These are phyloP conservation scores for Python bivittatus DNA, from an alignment of 2,113 vertebrate genomes.

Conservation along the genomic window DNA sequence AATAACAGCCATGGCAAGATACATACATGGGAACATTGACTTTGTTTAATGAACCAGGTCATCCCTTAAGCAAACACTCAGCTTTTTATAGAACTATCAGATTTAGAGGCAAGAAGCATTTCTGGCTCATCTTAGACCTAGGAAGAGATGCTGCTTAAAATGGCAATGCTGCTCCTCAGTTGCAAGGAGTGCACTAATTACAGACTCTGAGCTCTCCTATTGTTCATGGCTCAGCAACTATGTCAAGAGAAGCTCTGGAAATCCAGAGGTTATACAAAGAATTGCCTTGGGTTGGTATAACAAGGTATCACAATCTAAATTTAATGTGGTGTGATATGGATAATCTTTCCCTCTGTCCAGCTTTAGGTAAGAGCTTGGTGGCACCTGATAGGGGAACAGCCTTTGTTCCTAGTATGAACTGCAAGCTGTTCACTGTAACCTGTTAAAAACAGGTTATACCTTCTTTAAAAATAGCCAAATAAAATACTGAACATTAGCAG, in stretches of 20 bases:
- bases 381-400: background rate
- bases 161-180: background rate
- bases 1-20: background rate
- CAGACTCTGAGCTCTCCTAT: background rate
- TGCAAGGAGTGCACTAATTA: background rate
- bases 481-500: background rate
- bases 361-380: background rate
- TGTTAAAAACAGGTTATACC: background rate
- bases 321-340: background rate
- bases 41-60: background rate
- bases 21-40: background rate
- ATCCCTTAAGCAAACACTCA: background rate
- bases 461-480: background rate
- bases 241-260: conserved; percentile 1
- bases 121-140: background rate
- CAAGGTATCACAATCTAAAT: background rate
- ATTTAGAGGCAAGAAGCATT: background rate
- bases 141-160: background rate
- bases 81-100: background rate
- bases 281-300: background rate
- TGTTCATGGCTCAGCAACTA: background rate
- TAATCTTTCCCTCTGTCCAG: background rate
- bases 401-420: background rate
- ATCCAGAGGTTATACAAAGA: conserved; percentile 16
- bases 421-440: background rate